phyloP scores from a whole-genome alignment of 2,888 invertebrate genomes.

The Brachycybe producta region DNA sequence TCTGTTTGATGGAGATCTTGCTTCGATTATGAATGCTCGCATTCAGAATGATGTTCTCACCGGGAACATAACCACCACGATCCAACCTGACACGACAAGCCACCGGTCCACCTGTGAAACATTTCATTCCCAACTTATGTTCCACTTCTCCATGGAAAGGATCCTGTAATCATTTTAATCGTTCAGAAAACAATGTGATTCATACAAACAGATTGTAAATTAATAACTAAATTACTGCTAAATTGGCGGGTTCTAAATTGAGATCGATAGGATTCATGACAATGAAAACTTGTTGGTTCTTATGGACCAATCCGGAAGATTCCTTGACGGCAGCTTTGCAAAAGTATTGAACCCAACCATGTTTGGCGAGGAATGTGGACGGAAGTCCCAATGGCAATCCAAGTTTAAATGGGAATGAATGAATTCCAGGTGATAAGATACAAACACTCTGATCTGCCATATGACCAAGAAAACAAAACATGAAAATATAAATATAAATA shows the following conservation, averaged over 20 bases:
- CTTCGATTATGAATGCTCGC: constrained; percentile 76
- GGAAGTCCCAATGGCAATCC: constrained; percentile 79
- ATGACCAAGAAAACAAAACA: not conserved
- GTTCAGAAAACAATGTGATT: not conserved
- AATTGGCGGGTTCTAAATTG: constrained; percentile 72
- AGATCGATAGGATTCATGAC: constrained; percentile 92
- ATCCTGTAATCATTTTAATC: constrained; percentile 49
- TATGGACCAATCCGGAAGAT: constrained; percentile 76
- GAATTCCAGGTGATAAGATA: constrained; percentile 76
- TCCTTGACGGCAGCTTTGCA: constrained; percentile 81
- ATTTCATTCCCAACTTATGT: constrained; percentile 75
- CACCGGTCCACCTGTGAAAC: constrained; percentile 76
- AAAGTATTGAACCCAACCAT: constrained; percentile 90
- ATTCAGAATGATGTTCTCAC: constrained; percentile 75
- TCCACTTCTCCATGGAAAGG: constrained; percentile 82
- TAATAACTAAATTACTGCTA: constrained; percentile 53
- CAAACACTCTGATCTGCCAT: constrained; percentile 18
- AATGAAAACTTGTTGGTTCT: constrained; percentile 93
- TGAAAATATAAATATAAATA: not conserved
- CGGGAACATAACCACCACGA: constrained; percentile 87
- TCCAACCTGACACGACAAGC: constrained; percentile 73
- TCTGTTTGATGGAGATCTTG: constrained; percentile 67
- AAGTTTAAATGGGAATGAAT: constrained; percentile 86
- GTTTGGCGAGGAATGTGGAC: constrained; percentile 82
- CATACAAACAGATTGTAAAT: not conserved